phyloP scores from a whole-genome alignment of 2,888 invertebrate genomes.

The Bimastos eiseni region DNA sequence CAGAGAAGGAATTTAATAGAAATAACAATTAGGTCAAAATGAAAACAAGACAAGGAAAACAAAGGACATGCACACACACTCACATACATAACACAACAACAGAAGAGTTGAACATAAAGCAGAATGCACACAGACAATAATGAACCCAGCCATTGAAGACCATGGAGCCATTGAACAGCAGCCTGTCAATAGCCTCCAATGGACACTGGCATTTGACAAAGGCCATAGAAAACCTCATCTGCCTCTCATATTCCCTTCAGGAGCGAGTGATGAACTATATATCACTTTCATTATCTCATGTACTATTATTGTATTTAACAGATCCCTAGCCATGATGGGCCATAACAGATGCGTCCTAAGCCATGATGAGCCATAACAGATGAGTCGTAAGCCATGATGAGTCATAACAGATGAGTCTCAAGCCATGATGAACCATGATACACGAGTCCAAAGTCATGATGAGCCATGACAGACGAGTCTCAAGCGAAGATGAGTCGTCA shows the following conservation, averaged over 20 bases:
- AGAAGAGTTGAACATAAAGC: background rate
- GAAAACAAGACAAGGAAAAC: background rate
- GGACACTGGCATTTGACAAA: too few species aligned
- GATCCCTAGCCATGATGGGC: too few species aligned
- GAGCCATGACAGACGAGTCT: too few species aligned
- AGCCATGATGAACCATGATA: too few species aligned
- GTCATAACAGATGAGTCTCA: too few species aligned
- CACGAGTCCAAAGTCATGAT: too few species aligned
- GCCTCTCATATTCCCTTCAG: background rate
- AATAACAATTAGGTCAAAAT: background rate
- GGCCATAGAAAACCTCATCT: background rate
- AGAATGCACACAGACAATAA: background rate
- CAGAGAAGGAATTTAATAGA: background rate
- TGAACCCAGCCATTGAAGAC: background rate
- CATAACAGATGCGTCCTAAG: too few species aligned
- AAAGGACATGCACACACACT: background rate
- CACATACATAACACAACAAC: too few species aligned
- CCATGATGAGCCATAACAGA: background rate
- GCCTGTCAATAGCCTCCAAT: too few species aligned
- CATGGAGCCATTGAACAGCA: background rate
- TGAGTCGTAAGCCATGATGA: too few species aligned
- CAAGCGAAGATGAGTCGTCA: too few species aligned
- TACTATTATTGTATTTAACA: too few species aligned
- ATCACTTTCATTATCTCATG: background rate
- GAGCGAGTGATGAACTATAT: background rate